Percentiles rank a stretch among this genome's conserved stretches.
Evolutionary conservation across 2,797 vertebrate genomes (phyloP).

Genomic region (Cossypha dichroa): DNA sequence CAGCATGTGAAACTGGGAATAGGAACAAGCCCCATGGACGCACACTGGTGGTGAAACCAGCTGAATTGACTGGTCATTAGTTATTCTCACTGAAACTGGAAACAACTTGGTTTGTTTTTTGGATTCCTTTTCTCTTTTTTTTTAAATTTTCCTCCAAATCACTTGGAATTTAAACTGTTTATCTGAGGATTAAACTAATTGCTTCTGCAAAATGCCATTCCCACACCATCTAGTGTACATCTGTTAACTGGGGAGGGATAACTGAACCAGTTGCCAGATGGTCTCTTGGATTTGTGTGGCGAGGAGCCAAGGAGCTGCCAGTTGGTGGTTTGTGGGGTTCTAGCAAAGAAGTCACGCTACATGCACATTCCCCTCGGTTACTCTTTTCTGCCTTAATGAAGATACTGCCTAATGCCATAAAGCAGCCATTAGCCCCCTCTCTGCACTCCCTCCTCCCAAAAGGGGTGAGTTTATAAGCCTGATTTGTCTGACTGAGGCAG

Average conservation of each 20-base stretch:
- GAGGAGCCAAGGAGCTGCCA: slow-evolving; percentile 59
- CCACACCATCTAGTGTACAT: slow-evolving; percentile 52
- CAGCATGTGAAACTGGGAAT: rapidly evolving
- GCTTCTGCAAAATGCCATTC: slow-evolving; percentile 51
- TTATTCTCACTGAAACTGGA: background rate
- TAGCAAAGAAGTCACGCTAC: slow-evolving; percentile 54
- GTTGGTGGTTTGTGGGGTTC: slow-evolving; percentile 56
- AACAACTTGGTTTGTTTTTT: background rate
- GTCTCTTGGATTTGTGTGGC: slow-evolving; percentile 68
- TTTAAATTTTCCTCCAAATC: background rate
- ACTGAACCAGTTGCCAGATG: slow-evolving; percentile 66
- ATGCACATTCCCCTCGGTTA: background rate
- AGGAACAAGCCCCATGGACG: background rate
- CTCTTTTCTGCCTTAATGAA: slow-evolving; percentile 50
- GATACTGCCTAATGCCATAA: slow-evolving; percentile 40
- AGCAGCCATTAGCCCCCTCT: background rate
- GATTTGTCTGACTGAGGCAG: slow-evolving; percentile 21
- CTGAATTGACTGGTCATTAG: background rate
- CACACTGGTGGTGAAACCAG: background rate
- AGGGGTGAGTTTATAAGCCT: background rate
- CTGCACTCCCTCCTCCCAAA: background rate
- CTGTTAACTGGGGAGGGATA: slow-evolving; percentile 49
- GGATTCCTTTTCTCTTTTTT: background rate
- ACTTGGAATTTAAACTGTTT: slow-evolving; percentile 66
- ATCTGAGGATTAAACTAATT: slow-evolving; percentile 69